phyloP scores from a whole-genome alignment of 2,888 invertebrate species.

The Oxytorus armatus region DNA sequence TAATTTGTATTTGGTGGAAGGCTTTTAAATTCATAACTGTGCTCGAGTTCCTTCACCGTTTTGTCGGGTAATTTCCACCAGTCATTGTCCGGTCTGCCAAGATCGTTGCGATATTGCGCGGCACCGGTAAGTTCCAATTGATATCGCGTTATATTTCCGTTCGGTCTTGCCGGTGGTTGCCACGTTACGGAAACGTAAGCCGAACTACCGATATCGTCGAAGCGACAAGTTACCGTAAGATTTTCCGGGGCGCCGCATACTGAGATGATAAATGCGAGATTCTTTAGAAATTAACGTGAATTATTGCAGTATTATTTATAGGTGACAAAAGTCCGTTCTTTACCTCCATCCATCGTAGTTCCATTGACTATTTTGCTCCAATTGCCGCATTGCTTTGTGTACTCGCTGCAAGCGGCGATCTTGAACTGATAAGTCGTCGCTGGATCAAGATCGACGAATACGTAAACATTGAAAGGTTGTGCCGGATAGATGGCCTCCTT shows the following conservation, averaged over 20 bases:
- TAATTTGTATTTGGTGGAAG: constrained; percentile 94
- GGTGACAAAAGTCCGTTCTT: neutral
- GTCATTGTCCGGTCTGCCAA: constrained; percentile 84
- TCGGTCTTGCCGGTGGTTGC: constrained; percentile 90
- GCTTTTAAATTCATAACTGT: constrained; percentile 87
- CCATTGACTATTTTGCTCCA: constrained; percentile 92
- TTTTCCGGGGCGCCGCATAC: constrained; percentile 90
- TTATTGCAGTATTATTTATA: neutral
- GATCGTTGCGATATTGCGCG: constrained; percentile 85
- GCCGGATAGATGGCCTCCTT: constrained; percentile 88
- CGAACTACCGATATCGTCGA: constrained; percentile 86
- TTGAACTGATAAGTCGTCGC: constrained; percentile 93
- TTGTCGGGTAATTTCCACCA: constrained; percentile 87
- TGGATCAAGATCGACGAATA: constrained; percentile 91
- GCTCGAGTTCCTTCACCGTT: constrained; percentile 85
- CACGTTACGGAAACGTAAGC: constrained; percentile 90
- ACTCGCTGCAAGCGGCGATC: constrained; percentile 93
- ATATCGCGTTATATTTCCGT: constrained; percentile 92
- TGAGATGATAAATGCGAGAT: constrained; percentile 69
- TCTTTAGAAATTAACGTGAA: neutral
- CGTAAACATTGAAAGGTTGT: constrained; percentile 89
- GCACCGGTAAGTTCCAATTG: constrained; percentile 87
- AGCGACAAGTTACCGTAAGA: constrained; percentile 88
- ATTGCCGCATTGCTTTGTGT: constrained; percentile 90
- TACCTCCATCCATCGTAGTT: constrained; percentile 92